Evolutionary conservation across 30 jellyfish, hydroid and myxozoan genomes (phyloP).

Genomic region (Clytia hemisphaerica): DNA sequence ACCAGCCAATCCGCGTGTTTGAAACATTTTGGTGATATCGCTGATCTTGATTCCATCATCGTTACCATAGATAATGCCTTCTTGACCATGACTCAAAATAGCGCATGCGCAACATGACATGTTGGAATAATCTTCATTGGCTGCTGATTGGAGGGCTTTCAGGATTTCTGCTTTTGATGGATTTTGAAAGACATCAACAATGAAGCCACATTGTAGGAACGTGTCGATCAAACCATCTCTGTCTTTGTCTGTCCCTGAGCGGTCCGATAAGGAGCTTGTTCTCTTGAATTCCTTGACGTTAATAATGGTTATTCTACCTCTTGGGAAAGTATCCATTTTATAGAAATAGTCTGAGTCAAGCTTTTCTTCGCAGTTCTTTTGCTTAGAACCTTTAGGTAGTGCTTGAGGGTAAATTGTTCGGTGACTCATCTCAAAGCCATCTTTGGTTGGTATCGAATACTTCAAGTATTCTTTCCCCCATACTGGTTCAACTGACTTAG

Average conservation of each 20-base stretch:
- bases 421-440: no score
- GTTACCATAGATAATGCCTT: constrained; percentile 34
- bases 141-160: constrained; percentile 15
- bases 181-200: constrained; percentile 32
- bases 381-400: no score
- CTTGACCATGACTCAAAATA: constrained; percentile 40
- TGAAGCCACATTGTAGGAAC: constrained; percentile 21
- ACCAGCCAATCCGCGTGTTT: constrained; percentile 21
- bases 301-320: constrained; percentile 24
- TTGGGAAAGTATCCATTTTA: constrained; percentile 30
- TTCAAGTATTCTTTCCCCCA: no score
- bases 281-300: constrained; percentile 24
- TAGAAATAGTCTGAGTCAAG: constrained; percentile 30
- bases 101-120: constrained; percentile 48
- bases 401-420: no score
- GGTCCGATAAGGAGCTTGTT: constrained; percentile 31
- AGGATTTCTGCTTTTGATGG: constrained; percentile 25
- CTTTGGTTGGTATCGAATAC: no score
- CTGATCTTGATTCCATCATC: constrained; percentile 27
- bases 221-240: constrained; percentile 16
- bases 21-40: constrained; percentile 33
- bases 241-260: constrained; percentile 33
- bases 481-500: no score
- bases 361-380: no score
- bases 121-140: constrained; percentile 25